phyloP scores from a whole-genome alignment of 2,113 vertebrate species.

The Macquaria ambigua region DNA sequence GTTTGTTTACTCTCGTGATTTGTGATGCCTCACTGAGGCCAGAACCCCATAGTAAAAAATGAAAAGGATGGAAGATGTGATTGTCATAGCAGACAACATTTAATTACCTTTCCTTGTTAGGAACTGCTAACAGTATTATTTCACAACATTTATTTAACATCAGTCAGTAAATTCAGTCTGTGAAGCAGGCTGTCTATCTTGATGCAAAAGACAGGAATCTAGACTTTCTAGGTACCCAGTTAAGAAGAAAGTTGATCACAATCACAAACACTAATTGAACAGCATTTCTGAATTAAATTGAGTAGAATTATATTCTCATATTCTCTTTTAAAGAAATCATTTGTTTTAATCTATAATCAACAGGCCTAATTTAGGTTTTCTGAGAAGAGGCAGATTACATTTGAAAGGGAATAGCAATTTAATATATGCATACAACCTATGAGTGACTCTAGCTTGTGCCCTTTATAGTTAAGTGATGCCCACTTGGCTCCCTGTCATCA shows the following conservation, averaged over 20 bases:
- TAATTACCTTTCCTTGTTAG: neutral
- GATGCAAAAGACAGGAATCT: neutral
- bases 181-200: neutral
- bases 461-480: neutral
- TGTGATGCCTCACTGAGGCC: neutral
- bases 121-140: neutral
- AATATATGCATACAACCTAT: neutral
- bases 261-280: neutral
- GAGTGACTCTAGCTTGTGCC: neutral
- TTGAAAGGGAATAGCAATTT: neutral
- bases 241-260: neutral
- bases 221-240: neutral
- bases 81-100: neutral
- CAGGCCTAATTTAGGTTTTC: neutral
- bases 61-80: neutral
- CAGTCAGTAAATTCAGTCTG: neutral
- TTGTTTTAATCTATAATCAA: neutral
- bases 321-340: neutral
- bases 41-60: neutral
- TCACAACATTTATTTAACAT: neutral
- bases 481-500: neutral
- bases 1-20: neutral
- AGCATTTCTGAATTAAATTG: neutral
- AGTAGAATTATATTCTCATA: neutral
- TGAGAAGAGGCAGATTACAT: neutral